phyloP scores from a whole-genome alignment of 2,888 invertebrate species.

The Spilosoma lubricipeda region DNA sequence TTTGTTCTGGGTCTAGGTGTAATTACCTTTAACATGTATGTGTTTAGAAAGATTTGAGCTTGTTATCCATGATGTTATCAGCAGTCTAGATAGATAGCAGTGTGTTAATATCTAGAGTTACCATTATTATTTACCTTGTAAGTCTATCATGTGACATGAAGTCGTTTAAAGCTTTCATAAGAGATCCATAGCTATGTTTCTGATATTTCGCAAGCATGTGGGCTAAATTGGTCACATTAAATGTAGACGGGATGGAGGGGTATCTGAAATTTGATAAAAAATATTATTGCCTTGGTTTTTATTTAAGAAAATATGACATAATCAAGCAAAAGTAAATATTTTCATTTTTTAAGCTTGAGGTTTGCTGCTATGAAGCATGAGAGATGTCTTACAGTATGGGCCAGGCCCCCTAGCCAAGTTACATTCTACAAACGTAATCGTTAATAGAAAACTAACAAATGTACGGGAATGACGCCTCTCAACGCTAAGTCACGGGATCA shows the following conservation, averaged over 20 bases:
- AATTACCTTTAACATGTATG: no score
- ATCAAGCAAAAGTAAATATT: not conserved
- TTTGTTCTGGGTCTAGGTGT: no score
- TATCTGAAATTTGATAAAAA: slow-evolving; percentile 53
- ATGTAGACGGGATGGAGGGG: slow-evolving; percentile 60
- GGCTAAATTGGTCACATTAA: slow-evolving; percentile 66
- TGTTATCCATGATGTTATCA: no score
- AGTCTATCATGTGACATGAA: slow-evolving; percentile 66
- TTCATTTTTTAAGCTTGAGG: not conserved
- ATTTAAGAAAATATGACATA: not conserved
- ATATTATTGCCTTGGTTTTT: not conserved
- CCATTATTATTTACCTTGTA: slow-evolving; percentile 44
- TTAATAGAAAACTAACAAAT: no score
- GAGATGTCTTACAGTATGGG: not conserved
- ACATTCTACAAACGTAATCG: no score
- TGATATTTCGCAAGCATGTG: slow-evolving; percentile 50
- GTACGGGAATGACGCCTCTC: no score
- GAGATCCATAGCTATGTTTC: slow-evolving; percentile 65
- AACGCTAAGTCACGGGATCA: no score
- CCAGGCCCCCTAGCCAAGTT: no score
- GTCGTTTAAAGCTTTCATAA: slow-evolving; percentile 56
- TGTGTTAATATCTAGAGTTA: no score
- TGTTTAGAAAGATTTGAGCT: no score
- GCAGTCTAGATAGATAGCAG: no score
- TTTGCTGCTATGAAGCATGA: not conserved